phyloP scores from a whole-genome alignment of 2,797 vertebrate genomes.

The Epinephelus coioides region DNA sequence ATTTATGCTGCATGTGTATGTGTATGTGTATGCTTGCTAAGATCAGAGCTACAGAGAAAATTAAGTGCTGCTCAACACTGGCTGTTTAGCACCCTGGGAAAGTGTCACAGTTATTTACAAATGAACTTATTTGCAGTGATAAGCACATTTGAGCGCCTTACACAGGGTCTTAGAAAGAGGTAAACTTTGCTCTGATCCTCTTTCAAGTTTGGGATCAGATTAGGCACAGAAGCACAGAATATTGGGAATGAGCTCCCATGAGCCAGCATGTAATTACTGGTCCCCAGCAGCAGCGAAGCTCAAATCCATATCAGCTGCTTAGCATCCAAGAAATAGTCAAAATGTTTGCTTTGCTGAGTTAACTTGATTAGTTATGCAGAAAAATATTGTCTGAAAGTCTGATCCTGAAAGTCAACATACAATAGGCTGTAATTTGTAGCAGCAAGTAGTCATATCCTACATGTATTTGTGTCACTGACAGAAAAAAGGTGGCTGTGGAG shows the following conservation, averaged over 20 bases:
- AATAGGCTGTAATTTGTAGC: background rate
- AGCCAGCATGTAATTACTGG: conserved; percentile 22
- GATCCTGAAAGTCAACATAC: conserved; percentile 4
- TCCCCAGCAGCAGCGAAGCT: conserved; percentile 7
- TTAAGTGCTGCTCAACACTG: conserved; percentile 4
- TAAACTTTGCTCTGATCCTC: conserved; percentile 60
- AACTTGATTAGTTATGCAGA: background rate
- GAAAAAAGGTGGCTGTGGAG: background rate
- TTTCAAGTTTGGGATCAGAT: conserved; percentile 67
- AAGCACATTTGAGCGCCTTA: conserved; percentile 60
- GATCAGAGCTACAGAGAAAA: background rate
- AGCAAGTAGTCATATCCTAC: background rate
- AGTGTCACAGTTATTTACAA: conserved; percentile 65
- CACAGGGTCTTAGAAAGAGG: conserved; percentile 34
- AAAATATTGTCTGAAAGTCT: background rate
- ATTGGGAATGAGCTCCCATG: conserved; percentile 17
- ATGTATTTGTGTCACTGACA: background rate
- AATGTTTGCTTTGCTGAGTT: conserved; percentile 35
- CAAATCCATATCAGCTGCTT: conserved; percentile 45
- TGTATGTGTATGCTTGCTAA: background rate
- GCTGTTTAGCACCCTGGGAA: conserved; percentile 66
- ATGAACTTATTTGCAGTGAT: conserved; percentile 54
- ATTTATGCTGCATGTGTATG: background rate
- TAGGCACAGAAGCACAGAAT: conserved; percentile 45
- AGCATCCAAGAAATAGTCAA: conserved; percentile 3